Percentiles rank a stretch among this genome's conserved stretches.
Conservation (phyloP, 1,140 invertebrate genomes). For the Trypoxylus dichotomus region DNA sequence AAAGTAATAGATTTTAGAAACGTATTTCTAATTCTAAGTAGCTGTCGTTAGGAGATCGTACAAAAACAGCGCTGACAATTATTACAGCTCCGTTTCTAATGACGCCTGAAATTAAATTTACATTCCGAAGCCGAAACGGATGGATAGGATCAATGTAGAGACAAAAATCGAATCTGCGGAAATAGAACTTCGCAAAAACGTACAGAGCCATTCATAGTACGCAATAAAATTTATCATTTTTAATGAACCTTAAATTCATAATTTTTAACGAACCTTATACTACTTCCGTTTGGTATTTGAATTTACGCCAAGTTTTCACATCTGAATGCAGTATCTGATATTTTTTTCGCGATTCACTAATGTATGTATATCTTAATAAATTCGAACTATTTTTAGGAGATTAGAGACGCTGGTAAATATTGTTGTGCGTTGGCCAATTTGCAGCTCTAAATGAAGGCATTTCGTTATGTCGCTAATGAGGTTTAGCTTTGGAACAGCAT, state of each 20-base stretch:
- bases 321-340: not conserved
- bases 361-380: not conserved
- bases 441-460: not conserved
- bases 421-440: not conserved
- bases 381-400: not conserved
- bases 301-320: conserved; percentile 4
- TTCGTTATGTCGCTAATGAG: not conserved
- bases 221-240: conserved; percentile 7
- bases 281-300: not conserved
- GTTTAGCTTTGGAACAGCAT: not conserved
- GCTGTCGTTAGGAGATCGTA: not conserved
- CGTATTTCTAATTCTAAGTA: not conserved
- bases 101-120: conserved; percentile 12
- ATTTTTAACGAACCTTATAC: not conserved
- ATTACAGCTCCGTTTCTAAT: not conserved
- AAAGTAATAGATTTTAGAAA: not conserved
- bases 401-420: not conserved
- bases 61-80: not conserved
- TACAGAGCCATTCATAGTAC: not conserved
- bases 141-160: not conserved
- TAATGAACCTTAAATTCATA: not conserved
- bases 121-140: not conserved
- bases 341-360: not conserved
- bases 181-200: not conserved
- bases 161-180: not conserved